Evolutionary conservation across 2,888 invertebrate genomes (phyloP).

Genomic region (Drosophila limbata): DNA sequence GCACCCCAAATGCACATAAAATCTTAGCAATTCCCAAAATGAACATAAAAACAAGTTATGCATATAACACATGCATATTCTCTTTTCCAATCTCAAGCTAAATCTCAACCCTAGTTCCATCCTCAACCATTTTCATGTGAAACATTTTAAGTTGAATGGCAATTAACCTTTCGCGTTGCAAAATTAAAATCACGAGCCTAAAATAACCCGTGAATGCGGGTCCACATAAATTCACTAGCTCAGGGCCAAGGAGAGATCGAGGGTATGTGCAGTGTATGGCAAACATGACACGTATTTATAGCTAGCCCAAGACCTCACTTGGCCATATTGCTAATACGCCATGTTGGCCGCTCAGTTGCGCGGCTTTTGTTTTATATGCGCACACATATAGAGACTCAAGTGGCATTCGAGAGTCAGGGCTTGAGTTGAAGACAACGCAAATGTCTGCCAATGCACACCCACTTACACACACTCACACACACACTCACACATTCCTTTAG

Average conservation of each 20-base stretch:
- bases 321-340: conserved; percentile 73
- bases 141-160: conserved; percentile 74
- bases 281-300: conserved; percentile 76
- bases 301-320: conserved; percentile 65
- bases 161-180: conserved; percentile 68
- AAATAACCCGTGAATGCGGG: conserved; percentile 64
- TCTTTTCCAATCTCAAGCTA: not conserved
- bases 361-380: conserved; percentile 44
- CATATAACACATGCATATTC: conserved; percentile 30
- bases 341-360: conserved; percentile 50
- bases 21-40: conserved; percentile 64
- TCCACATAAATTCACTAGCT: conserved; percentile 58
- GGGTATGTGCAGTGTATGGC: conserved; percentile 17
- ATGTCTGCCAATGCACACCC: conserved; percentile 40
- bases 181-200: conserved; percentile 73
- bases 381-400: conserved; percentile 28
- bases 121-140: conserved; percentile 23
- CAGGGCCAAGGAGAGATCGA: not conserved
- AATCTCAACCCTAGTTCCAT: not conserved
- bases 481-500: not conserved
- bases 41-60: conserved; percentile 63
- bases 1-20: conserved; percentile 69
- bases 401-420: conserved; percentile 37
- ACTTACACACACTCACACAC: conserved; percentile 11
- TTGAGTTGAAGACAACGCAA: conserved; percentile 54